These are phyloP conservation scores for Vultur gryphus DNA, from an alignment of 2,797 vertebrate genomes.

Conservation along the genomic window DNA sequence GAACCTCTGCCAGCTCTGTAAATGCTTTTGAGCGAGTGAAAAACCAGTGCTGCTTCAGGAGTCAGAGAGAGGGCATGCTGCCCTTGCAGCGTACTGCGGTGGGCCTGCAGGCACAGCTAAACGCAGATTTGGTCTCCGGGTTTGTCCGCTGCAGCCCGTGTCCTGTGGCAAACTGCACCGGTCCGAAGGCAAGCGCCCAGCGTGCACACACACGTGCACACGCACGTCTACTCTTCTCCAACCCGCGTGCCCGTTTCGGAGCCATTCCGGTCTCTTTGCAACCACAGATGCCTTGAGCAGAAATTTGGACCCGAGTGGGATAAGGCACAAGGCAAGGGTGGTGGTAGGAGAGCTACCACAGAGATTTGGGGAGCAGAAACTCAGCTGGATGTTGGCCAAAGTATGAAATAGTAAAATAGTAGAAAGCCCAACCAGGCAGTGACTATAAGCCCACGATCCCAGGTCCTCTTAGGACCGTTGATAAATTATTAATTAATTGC, in stretches of 20 bases:
- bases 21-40: not conserved
- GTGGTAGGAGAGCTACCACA: not conserved
- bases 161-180: not conserved
- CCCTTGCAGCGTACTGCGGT: not conserved
- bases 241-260: not conserved
- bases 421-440: not conserved
- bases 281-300: not conserved
- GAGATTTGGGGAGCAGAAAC: not conserved
- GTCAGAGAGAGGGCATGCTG: not conserved
- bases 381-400: not conserved
- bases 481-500: not conserved
- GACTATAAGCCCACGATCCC: not conserved
- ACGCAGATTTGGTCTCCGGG: not conserved
- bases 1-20: not conserved
- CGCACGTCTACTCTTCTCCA: rapidly evolving
- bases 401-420: not conserved
- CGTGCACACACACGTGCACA: not conserved
- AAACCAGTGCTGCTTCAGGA: not conserved
- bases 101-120: not conserved
- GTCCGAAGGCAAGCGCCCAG: not conserved
- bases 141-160: not conserved
- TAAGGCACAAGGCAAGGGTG: not conserved
- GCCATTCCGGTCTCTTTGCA: not conserved
- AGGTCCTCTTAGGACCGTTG: not conserved
- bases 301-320: not conserved